phyloP scores from a whole-genome alignment of 2,113 vertebrate genomes.

The Ceyx margarethae region DNA sequence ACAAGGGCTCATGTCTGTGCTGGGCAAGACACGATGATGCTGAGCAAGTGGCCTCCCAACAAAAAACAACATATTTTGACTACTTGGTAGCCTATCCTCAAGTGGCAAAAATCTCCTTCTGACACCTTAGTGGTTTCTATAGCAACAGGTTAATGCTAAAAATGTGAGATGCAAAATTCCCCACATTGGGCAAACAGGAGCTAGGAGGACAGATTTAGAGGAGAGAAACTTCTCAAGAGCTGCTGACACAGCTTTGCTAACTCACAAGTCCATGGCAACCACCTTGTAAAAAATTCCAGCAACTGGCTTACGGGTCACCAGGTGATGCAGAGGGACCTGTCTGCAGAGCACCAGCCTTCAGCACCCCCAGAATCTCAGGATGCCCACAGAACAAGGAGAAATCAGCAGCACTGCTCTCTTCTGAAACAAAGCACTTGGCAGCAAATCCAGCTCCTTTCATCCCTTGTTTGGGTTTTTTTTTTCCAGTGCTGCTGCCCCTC shows the following conservation, averaged over 20 bases:
- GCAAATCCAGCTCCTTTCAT: not conserved
- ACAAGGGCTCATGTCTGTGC: not conserved
- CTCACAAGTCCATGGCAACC: not conserved
- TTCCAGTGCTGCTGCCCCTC: not conserved
- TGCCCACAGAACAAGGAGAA: not conserved
- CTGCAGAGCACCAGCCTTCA: not conserved
- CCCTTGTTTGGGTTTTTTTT: not conserved
- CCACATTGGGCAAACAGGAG: not conserved
- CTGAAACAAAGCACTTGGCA: not conserved
- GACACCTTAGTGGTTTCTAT: conserved; percentile 59
- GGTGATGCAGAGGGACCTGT: not conserved
- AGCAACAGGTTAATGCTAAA: conserved; percentile 61
- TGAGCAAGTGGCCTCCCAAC: not conserved
- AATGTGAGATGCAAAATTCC: conserved; percentile 33
- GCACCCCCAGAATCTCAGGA: not conserved
- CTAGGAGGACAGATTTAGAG: not conserved
- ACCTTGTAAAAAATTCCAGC: not conserved
- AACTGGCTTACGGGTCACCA: fast-evolving
- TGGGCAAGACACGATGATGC: not conserved
- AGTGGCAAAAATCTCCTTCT: conserved; percentile 32
- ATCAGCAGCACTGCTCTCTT: not conserved
- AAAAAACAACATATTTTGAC: not conserved
- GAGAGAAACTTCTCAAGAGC: conserved; percentile 17
- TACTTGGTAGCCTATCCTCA: conserved; percentile 12
- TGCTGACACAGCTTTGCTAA: not conserved